Evolutionary conservation across 2,797 vertebrate species (phyloP).

Genomic region (Falco rusticolus): DNA sequence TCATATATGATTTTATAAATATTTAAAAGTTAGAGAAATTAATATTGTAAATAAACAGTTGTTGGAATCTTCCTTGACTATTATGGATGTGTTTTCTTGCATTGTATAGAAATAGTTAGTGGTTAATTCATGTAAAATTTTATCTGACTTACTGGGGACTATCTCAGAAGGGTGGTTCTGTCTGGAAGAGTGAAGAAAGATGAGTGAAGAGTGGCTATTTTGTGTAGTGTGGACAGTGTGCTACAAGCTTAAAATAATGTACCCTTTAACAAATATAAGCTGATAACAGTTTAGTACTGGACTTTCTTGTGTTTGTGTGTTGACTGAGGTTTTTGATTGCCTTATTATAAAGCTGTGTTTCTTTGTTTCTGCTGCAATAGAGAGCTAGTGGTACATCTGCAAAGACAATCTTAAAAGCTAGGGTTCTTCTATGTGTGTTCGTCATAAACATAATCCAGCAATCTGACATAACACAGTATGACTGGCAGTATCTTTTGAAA

Average conservation of each 20-base stretch:
- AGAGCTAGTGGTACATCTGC: neutral
- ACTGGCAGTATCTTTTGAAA: neutral
- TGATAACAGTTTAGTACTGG: neutral
- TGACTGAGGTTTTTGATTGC: neutral
- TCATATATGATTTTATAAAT: neutral
- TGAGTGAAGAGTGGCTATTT: neutral
- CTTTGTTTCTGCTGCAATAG: neutral
- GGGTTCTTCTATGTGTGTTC: neutral
- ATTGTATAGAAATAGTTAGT: neutral
- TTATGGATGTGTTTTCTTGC: neutral
- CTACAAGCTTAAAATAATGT: neutral
- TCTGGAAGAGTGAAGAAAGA: neutral
- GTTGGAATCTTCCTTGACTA: neutral
- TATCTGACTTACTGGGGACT: rapidly evolving
- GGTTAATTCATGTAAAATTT: neutral
- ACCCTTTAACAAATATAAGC: neutral
- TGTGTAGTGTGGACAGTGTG: neutral
- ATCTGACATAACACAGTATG: neutral
- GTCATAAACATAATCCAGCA: neutral
- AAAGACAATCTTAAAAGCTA: neutral
- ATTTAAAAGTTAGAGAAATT: neutral
- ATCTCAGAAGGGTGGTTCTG: neutral
- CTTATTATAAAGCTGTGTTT: neutral
- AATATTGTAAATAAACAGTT: neutral
- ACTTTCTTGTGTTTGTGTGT: neutral